These are phyloP conservation scores for Semotilus atromaculatus DNA, from an alignment of 2,797 vertebrate species.

Conservation along the genomic window DNA sequence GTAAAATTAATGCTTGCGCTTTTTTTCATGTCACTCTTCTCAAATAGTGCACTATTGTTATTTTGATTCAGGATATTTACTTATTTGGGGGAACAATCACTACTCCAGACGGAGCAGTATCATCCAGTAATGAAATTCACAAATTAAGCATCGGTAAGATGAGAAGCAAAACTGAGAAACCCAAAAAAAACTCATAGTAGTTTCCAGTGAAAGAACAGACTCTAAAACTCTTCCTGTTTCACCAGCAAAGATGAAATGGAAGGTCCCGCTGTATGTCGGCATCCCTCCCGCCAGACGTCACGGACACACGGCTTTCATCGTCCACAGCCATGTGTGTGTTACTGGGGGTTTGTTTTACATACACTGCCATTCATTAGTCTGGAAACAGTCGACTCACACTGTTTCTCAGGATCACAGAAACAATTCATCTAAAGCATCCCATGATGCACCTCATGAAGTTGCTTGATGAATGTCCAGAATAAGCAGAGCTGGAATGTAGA, in stretches of 20 bases:
- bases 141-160: constrained; percentile 79
- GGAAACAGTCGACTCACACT: not conserved
- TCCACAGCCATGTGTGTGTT: constrained; percentile 76
- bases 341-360: not conserved
- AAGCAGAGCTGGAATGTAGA: not conserved
- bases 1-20: not conserved
- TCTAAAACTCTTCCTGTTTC: constrained; percentile 11
- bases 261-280: constrained; percentile 80
- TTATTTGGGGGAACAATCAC: constrained; percentile 74
- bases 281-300: constrained; percentile 76
- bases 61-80: constrained; percentile 76
- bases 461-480: not conserved
- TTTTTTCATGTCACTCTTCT: not conserved
- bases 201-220: constrained; percentile 14
- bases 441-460: not conserved
- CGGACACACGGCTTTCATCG: constrained; percentile 76
- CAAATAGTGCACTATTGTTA: not conserved
- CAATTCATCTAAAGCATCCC: not conserved
- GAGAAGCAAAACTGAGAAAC: not conserved
- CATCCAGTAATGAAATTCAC: constrained; percentile 75
- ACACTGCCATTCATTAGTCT: not conserved
- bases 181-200: too few species aligned
- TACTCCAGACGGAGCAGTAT: constrained; percentile 63
- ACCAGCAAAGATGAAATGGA: constrained; percentile 83
- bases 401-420: not conserved